Evolutionary conservation across 2,888 invertebrate species (phyloP).

Genomic region (Galerucella pusilla): DNA sequence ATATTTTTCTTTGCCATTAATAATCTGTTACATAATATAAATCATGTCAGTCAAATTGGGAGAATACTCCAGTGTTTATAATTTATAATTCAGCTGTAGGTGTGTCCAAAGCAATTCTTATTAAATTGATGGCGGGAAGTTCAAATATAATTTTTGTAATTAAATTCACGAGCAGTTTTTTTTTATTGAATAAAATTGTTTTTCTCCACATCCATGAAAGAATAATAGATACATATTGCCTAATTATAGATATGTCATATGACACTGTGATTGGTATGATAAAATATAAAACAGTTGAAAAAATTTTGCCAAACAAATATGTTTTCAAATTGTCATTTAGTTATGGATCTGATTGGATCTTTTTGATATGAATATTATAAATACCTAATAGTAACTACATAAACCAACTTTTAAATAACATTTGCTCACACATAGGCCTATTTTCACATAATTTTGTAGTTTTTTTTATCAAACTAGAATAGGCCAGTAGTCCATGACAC

Average conservation of each 20-base stretch:
- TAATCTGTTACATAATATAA: constrained; percentile 24
- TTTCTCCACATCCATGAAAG: not conserved
- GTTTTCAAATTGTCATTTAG: too few species aligned
- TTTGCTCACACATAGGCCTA: too few species aligned
- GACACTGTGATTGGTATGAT: not conserved
- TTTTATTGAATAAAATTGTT: not conserved
- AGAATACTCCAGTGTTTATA: constrained; percentile 42
- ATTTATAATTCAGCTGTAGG: constrained; percentile 56
- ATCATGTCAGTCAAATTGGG: constrained; percentile 3
- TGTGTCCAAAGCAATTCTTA: constrained; percentile 59
- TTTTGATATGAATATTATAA: too few species aligned
- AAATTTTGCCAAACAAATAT: too few species aligned
- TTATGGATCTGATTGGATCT: too few species aligned
- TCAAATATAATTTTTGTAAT: constrained; percentile 33
- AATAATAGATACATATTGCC: not conserved
- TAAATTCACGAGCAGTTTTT: not conserved
- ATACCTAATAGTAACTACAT: too few species aligned
- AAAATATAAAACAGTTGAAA: too few species aligned
- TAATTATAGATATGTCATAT: not conserved
- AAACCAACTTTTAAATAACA: too few species aligned
- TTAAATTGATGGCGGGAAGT: constrained; percentile 55
- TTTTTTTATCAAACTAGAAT: too few species aligned
- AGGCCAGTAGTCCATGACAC: too few species aligned
- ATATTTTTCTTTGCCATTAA: not conserved
- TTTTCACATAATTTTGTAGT: too few species aligned